Evolutionary conservation across 1,140 invertebrate genomes (phyloP).

Genomic region (Diploscapter pachys): DNA sequence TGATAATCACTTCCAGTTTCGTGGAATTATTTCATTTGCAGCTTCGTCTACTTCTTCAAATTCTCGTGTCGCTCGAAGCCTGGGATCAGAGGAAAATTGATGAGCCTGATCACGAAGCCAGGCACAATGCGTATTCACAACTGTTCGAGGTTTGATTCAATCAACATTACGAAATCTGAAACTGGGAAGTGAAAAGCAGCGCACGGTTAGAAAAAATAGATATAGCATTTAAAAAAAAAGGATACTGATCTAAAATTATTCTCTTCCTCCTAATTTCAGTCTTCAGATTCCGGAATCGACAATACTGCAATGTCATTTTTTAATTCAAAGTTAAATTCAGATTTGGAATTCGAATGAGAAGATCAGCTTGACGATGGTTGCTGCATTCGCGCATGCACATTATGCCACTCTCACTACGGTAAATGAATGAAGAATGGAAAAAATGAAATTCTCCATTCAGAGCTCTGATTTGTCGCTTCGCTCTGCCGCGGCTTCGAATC

Average conservation of each 20-base stretch:
- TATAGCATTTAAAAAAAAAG: slow-evolving; percentile 54
- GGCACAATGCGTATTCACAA: slow-evolving; percentile 71
- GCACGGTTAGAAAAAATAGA: slow-evolving; percentile 75
- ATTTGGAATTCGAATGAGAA: slow-evolving; percentile 3
- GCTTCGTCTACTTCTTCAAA: slow-evolving; percentile 10
- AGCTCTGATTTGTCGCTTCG: slow-evolving; percentile 73
- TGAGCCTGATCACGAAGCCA: slow-evolving; percentile 80
- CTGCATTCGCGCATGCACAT: slow-evolving; percentile 41
- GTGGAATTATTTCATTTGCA: not conserved
- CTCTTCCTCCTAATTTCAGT: slow-evolving; percentile 70
- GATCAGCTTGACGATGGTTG: slow-evolving; percentile 20
- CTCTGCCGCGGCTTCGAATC: slow-evolving; percentile 73
- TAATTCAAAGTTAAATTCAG: slow-evolving; percentile 16
- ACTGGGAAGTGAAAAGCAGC: slow-evolving; percentile 63
- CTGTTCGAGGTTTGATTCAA: slow-evolving; percentile 64
- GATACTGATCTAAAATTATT: slow-evolving; percentile 42
- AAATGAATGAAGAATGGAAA: slow-evolving; percentile 11
- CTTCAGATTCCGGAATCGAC: slow-evolving; percentile 25
- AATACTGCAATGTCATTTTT: slow-evolving; percentile 6
- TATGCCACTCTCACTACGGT: slow-evolving; percentile 32
- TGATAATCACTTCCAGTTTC: not conserved
- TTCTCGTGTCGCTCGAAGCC: slow-evolving; percentile 71
- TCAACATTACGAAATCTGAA: slow-evolving; percentile 37
- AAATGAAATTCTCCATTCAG: slow-evolving; percentile 12
- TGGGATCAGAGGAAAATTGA: slow-evolving; percentile 80